A percentile compares a stretch with the other conserved stretches of the same genome.
These are phyloP conservation scores for Ethmia dodecea DNA, from an alignment of 2,888 invertebrate genomes.

Conservation along the genomic window DNA sequence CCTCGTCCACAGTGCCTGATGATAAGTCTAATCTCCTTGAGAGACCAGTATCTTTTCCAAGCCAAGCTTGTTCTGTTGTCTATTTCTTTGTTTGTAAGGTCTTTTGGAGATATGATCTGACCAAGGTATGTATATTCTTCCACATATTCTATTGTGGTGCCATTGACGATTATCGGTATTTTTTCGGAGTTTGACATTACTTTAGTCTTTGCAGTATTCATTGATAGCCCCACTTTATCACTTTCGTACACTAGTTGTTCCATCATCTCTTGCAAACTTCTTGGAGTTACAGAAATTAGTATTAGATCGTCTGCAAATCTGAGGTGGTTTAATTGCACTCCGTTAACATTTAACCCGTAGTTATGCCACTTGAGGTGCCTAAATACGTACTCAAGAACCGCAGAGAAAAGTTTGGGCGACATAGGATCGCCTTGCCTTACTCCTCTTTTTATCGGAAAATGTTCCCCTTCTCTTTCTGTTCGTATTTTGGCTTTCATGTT, in stretches of 20 bases:
- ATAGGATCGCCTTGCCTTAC: constrained; percentile 20
- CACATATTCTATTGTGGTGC: too few species aligned
- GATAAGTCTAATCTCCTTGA: too few species aligned
- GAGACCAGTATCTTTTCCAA: too few species aligned
- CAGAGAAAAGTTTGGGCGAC: constrained; percentile 18
- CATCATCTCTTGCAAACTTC: too few species aligned
- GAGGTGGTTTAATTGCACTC: constrained; percentile 5
- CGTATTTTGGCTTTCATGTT: constrained; percentile 18
- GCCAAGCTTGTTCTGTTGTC: constrained; percentile 14
- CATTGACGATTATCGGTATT: constrained; percentile 1
- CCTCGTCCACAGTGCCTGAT: constrained; percentile 15
- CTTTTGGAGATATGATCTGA: constrained; percentile 14
- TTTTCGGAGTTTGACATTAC: background rate
- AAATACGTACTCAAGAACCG: constrained; percentile 13
- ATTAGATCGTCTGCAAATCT: too few species aligned
- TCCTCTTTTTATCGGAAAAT: constrained; percentile 15
- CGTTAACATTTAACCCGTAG: constrained; percentile 7
- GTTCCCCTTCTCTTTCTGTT: constrained; percentile 18
- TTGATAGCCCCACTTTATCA: background rate
- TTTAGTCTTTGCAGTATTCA: background rate
- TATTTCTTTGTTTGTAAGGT: constrained; percentile 14
- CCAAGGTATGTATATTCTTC: constrained; percentile 19
- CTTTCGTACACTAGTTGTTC: background rate
- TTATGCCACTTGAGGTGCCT: constrained; percentile 9
- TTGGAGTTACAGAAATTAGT: too few species aligned